Base-by-base conservation (phyloP, 2,888 invertebrate species). In the Ichneumon xanthorius region DNA sequence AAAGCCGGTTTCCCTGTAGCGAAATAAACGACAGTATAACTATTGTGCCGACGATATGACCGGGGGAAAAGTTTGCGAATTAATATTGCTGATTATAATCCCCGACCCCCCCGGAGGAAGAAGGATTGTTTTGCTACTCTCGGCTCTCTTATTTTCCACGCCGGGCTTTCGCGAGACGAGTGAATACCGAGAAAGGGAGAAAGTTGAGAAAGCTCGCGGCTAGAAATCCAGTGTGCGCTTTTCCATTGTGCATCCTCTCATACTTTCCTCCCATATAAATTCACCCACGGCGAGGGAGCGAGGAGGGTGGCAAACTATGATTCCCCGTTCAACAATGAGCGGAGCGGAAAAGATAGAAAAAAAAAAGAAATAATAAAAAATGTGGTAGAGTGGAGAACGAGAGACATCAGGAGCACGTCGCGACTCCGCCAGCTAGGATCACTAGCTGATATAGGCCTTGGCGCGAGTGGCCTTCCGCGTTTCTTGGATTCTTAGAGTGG, bases 161-260 rank as follows among this genome's bases (percentile, higher is more conserved):
- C 30, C 40, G 67, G 19, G 68, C 67, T 68, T 33, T 26, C 70
- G 61, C 63, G 67, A 33, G 63, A 82, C 63, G 77, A 85, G 67
- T 80, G 80, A 71, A 80, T 58, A 45, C 61, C 53, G 53, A 40
- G 50, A 76, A 33, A 75, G 22, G 55, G 71, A 55, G 68, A 72
- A 76, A 79, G 71, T 77, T 48, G 58, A 45, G 50, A 77, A 77
- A 79, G 79, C 85, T 82, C 84, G 82, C 48, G 86, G 77, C 72
- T 48, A 80, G 78, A 80, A 72, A 67, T 76, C 78, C 85, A 77
- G 77, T 75, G 72, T 72, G 58, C 83, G 76, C 65, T 33, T 58
- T 73, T 61, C 73, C 80, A 86, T 85, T 86, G 83, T 80, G 80
- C 86, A 76, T 80, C 83, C 80, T 63, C 76, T 86, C 72, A 48